Percentiles rank a stretch among this genome's conserved stretches.
Conservation (phyloP, 1,140 invertebrate species). For the Liolophura sinensis region DNA sequence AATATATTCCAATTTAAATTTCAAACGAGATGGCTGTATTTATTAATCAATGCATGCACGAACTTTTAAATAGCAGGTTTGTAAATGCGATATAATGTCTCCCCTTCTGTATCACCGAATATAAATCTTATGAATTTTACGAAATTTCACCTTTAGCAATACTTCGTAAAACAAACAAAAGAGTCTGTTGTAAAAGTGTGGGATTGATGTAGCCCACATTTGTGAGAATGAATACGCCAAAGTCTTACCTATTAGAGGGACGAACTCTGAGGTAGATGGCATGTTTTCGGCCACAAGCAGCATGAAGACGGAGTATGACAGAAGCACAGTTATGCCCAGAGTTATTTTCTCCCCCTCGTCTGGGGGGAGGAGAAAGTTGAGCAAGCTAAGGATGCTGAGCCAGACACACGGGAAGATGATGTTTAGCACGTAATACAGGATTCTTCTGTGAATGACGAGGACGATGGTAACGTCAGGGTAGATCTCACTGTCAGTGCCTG, state of each 20-base stretch:
- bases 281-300: conserved; percentile 57
- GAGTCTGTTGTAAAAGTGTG: too few relatives aligned
- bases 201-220: too few relatives aligned
- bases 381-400: conserved; percentile 50
- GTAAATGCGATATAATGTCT: too few relatives aligned
- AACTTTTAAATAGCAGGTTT: too few relatives aligned
- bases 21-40: too few relatives aligned
- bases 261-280: conserved; percentile 56
- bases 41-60: too few relatives aligned
- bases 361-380: conserved; percentile 54
- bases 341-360: conserved; percentile 57
- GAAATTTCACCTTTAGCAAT: too few relatives aligned
- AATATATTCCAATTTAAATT: too few relatives aligned
- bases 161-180: too few relatives aligned
- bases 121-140: too few relatives aligned
- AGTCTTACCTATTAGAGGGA: conserved; percentile 76
- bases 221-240: too few relatives aligned
- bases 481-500: conserved; percentile 56
- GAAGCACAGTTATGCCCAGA: conserved; percentile 54
- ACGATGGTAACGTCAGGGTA: conserved; percentile 64
- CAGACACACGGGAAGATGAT: conserved; percentile 54
- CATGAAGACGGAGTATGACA: conserved; percentile 60
- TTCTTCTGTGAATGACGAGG: conserved; percentile 46
- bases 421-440: conserved; percentile 51
- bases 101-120: too few relatives aligned